These are phyloP conservation scores for Apis cerana DNA, from an alignment of 1,140 invertebrate genomes.

Conservation along the genomic window DNA sequence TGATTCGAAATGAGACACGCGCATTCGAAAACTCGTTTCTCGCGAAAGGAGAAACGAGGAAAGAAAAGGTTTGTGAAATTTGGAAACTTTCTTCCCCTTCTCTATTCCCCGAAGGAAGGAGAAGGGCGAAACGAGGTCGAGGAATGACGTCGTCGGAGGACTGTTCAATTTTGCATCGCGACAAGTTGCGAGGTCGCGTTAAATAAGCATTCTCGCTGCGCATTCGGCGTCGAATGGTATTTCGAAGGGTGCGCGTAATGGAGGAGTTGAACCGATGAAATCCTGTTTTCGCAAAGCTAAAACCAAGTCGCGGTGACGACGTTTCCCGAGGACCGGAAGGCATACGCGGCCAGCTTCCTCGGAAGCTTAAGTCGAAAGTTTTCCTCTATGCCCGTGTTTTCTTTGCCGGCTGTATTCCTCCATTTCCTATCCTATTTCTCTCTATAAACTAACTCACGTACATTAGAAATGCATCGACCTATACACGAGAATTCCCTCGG, in stretches of 20 bases:
- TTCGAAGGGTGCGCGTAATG: slow-evolving; percentile 48
- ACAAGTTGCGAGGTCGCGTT: slow-evolving; percentile 23
- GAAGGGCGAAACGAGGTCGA: not conserved
- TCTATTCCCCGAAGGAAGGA: not conserved
- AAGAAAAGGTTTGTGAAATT: not conserved
- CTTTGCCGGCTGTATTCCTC: not conserved
- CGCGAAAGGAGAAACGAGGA: not conserved
- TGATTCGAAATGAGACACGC: too few species aligned
- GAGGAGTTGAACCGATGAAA: slow-evolving; percentile 50
- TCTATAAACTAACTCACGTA: too few species aligned
- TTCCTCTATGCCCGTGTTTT: slow-evolving; percentile 18
- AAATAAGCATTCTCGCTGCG: slow-evolving; percentile 33
- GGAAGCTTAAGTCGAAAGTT: slow-evolving; percentile 54
- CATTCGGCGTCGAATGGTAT: not conserved
- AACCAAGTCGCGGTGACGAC: slow-evolving; percentile 36
- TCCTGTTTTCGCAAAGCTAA: slow-evolving; percentile 57
- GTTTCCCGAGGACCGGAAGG: slow-evolving; percentile 12
- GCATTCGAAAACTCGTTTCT: too few species aligned
- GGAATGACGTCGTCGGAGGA: not conserved
- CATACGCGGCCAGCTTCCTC: slow-evolving; percentile 9
- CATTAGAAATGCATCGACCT: slow-evolving; percentile 20
- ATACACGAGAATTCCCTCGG: not conserved
- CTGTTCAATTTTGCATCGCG: slow-evolving; percentile 25
- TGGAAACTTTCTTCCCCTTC: not conserved
- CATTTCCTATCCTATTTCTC: not conserved